Evolutionary conservation across 92 coral and sea anemone genomes (phyloP).

Genomic region (Porites lobata): DNA sequence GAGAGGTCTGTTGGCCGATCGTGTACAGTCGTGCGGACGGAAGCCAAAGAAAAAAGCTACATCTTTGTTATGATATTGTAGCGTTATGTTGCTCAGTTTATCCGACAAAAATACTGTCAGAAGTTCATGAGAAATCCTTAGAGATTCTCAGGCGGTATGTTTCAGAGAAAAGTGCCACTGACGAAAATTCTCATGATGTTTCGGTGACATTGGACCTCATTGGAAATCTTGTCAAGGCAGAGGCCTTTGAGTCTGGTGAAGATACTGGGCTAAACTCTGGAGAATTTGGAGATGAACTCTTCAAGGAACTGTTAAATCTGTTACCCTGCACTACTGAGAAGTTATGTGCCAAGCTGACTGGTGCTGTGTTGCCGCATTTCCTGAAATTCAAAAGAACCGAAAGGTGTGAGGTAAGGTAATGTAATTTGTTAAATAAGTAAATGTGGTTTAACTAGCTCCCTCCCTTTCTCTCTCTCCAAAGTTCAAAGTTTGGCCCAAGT

Average conservation of each 20-base stretch:
- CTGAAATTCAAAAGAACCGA: constrained; percentile 49
- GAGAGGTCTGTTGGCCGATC: constrained; percentile 71
- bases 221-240: constrained; percentile 66
- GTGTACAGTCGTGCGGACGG: constrained; percentile 23
- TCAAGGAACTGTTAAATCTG: constrained; percentile 69
- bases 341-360: constrained; percentile 80
- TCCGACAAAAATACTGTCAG: constrained; percentile 49
- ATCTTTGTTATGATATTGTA: constrained; percentile 71
- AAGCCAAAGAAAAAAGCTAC: constrained; percentile 57
- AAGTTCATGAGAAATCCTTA: constrained; percentile 54
- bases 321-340: constrained; percentile 63
- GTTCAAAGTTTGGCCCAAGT: too few species aligned
- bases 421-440: too few species aligned
- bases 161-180: constrained; percentile 16
- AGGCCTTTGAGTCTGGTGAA: not conserved
- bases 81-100: constrained; percentile 71
- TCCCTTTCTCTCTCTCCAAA: too few species aligned
- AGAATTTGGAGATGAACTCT: constrained; percentile 65
- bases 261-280: constrained; percentile 40
- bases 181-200: constrained; percentile 47
- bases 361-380: constrained; percentile 76
- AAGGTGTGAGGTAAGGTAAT: constrained; percentile 60
- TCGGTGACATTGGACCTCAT: constrained; percentile 87
- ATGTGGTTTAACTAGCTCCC: too few species aligned
- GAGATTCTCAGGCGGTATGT: constrained; percentile 44